A percentile compares a stretch with the other conserved stretches of the same genome.
Evolutionary conservation across 2,888 invertebrate species (phyloP).

Genomic region (Mesorhabditis belari): DNA sequence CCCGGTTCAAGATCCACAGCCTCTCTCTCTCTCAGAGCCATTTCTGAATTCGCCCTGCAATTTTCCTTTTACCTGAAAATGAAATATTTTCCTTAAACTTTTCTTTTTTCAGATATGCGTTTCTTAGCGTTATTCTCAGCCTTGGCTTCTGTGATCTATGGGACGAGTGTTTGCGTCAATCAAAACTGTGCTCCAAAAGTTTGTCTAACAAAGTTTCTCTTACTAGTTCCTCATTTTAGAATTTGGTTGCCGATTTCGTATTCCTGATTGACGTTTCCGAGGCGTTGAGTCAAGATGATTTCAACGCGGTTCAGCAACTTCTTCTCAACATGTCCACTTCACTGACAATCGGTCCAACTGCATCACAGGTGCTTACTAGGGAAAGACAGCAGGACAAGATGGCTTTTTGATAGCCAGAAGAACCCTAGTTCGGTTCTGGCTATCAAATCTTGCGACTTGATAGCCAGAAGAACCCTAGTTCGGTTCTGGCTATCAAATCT

Average conservation of each 20-base stretch:
- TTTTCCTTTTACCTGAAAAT: too few species aligned
- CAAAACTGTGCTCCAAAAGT: not conserved
- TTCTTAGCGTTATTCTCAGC: not conserved
- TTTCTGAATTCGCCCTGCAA: too few species aligned
- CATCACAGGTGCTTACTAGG: not conserved
- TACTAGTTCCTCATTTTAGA: conserved; percentile 10
- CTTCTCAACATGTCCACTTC: not conserved
- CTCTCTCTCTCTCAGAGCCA: too few species aligned
- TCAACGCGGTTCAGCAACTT: not conserved
- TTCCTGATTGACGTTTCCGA: conserved; percentile 15
- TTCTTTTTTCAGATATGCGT: not conserved
- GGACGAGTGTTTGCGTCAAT: not conserved
- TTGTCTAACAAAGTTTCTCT: not conserved
- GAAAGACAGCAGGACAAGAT: too few species aligned
- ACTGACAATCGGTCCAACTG: not conserved
- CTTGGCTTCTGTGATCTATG: not conserved
- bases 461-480: too few species aligned
- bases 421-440: too few species aligned
- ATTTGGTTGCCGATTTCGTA: conserved; percentile 17
- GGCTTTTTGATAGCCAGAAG: too few species aligned
- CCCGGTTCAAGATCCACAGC: too few species aligned
- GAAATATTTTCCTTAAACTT: not conserved
- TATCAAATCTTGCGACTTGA: too few species aligned
- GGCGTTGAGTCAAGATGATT: not conserved
- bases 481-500: too few species aligned